Conservation (phyloP, 2,888 invertebrate genomes). For the Tipula vernalis region DNA sequence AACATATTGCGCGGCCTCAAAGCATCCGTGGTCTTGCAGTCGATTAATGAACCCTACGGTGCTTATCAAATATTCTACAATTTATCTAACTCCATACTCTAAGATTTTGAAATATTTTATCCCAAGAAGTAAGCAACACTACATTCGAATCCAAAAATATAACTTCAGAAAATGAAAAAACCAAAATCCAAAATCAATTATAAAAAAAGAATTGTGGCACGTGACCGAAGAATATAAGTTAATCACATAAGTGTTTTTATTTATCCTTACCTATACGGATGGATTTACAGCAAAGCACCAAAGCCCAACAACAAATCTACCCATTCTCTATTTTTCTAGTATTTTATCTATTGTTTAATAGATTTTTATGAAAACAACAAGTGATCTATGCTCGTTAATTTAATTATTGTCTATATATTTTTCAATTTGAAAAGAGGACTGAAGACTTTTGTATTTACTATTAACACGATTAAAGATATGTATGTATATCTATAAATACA, state of each 20-base stretch:
- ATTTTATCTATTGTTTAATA: neutral
- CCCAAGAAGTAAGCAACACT: neutral
- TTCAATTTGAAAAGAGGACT: neutral
- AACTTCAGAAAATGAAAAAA: neutral
- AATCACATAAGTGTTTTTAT: slow-evolving; percentile 18
- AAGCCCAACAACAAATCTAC: neutral
- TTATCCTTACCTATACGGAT: neutral
- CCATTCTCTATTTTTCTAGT: neutral
- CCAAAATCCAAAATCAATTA: neutral
- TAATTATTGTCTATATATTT: neutral
- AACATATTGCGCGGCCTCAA: too few relatives aligned
- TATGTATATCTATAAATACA: neutral
- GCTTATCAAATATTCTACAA: too few relatives aligned
- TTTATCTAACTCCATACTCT: too few relatives aligned
- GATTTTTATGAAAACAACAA: neutral
- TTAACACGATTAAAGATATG: neutral
- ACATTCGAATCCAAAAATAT: neutral
- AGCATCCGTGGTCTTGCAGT: too few relatives aligned
- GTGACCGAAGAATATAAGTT: slow-evolving; percentile 17
- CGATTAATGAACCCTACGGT: too few relatives aligned
- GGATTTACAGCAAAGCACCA: neutral
- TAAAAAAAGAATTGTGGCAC: slow-evolving; percentile 12
- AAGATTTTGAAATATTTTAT: too few relatives aligned
- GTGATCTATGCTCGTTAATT: neutral
- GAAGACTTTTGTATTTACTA: neutral